Evolutionary conservation across 2,888 invertebrate species (phyloP).

Genomic region (Drosophila meridiana): DNA sequence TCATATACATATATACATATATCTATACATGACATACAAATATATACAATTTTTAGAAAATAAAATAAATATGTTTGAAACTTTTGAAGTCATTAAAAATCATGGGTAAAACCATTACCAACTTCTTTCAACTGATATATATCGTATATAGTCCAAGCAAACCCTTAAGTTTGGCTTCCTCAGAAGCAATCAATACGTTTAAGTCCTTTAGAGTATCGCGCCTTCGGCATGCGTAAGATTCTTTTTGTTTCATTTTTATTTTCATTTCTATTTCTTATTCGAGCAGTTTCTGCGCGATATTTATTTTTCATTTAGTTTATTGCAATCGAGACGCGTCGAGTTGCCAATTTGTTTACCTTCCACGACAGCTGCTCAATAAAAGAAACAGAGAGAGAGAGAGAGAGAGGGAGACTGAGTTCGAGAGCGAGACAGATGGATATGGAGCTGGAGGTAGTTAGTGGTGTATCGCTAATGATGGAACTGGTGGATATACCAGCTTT

Average conservation of each 20-base stretch:
- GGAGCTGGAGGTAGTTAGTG: background rate
- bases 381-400: background rate
- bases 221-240: background rate
- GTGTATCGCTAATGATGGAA: slow-evolving; percentile 53
- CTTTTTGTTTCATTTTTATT: background rate
- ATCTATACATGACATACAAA: background rate
- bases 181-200: background rate
- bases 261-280: slow-evolving; percentile 15
- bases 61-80: too few species aligned
- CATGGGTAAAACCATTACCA: too few species aligned
- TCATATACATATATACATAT: too few species aligned
- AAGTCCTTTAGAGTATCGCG: background rate
- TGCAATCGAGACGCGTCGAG: slow-evolving; percentile 48
- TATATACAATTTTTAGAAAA: too few species aligned
- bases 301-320: slow-evolving; percentile 75
- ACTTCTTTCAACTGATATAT: background rate
- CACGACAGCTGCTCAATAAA: slow-evolving; percentile 12
- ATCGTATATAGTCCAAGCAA: background rate
- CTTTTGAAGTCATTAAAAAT: too few species aligned
- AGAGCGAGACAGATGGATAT: background rate
- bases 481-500: slow-evolving; percentile 19
- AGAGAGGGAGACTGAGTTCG: background rate
- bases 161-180: background rate
- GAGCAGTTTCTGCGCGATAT: slow-evolving; percentile 50
- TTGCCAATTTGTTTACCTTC: slow-evolving; percentile 49